Conservation (phyloP, 1,140 invertebrate genomes). For the Bombus consobrinus region DNA sequence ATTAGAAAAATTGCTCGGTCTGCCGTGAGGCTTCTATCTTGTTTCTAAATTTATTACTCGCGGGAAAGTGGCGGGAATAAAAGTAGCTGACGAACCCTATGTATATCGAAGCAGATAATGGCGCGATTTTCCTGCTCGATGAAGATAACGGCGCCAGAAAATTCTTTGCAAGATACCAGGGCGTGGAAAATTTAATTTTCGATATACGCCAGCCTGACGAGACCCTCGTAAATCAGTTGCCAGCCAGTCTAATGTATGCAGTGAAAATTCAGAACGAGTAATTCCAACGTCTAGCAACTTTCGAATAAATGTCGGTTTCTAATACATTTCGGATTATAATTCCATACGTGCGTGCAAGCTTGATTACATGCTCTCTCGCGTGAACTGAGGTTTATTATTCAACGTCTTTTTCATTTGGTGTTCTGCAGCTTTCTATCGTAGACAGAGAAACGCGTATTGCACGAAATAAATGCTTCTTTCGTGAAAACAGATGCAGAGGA, state of each 20-base stretch:
- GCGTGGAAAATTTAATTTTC: slow-evolving; percentile 16
- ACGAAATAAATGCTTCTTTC: too few relatives aligned
- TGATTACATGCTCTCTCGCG: too few relatives aligned
- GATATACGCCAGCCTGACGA: neutral
- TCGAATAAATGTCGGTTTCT: neutral
- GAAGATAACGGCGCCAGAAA: neutral
- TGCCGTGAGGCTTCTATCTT: neutral
- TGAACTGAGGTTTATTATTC: too few relatives aligned
- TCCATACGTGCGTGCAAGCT: too few relatives aligned
- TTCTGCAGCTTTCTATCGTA: too few relatives aligned
- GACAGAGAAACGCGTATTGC: too few relatives aligned
- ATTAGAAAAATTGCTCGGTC: neutral
- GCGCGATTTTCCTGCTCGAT: neutral
- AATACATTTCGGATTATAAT: too few relatives aligned
- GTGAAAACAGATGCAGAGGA: too few relatives aligned
- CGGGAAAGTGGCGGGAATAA: neutral
- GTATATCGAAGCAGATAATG: neutral
- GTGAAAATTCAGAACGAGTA: neutral
- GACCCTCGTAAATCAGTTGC: neutral
- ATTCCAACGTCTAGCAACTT: neutral
- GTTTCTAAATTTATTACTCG: neutral
- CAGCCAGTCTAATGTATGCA: neutral
- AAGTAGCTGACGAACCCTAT: neutral
- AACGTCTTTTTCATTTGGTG: too few relatives aligned
- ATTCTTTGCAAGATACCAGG: neutral